Percentiles rank a stretch among this genome's conserved stretches.
These are phyloP conservation scores for Nomada fucata DNA, from an alignment of 2,888 invertebrate species.

Conservation along the genomic window DNA sequence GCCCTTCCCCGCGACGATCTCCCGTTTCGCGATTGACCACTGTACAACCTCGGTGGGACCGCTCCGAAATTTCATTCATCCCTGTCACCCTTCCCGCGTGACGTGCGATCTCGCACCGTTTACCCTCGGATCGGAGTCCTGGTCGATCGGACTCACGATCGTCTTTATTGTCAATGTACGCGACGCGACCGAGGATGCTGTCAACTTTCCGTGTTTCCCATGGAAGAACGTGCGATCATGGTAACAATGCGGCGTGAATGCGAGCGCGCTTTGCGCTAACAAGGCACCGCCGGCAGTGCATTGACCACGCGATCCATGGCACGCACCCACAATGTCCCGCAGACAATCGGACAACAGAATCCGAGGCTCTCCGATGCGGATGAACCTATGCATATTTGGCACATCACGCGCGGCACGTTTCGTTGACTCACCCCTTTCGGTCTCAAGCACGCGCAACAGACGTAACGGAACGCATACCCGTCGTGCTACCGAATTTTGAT, in stretches of 20 bases:
- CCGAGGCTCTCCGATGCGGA: slow-evolving; percentile 48
- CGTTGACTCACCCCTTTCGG: slow-evolving; percentile 59
- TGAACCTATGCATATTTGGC: slow-evolving; percentile 63
- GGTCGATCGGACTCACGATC: no score
- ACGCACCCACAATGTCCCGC: slow-evolving; percentile 42
- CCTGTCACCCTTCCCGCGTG: no score
- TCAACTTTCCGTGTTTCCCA: no score
- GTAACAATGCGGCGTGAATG: neutral
- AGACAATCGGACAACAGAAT: slow-evolving; percentile 44
- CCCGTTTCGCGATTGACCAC: neutral
- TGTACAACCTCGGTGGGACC: neutral
- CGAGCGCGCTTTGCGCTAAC: slow-evolving; percentile 10
- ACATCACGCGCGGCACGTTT: slow-evolving; percentile 62
- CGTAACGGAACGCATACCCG: slow-evolving; percentile 57
- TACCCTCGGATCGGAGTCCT: no score
- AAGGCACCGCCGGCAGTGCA: neutral
- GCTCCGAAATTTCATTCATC: no score
- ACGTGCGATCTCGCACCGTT: no score
- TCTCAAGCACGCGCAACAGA: slow-evolving; percentile 50
- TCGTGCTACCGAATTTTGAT: slow-evolving; percentile 49
- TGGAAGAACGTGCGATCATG: neutral
- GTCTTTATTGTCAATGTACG: no score
- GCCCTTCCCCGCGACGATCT: neutral
- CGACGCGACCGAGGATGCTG: no score
- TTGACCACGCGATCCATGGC: slow-evolving; percentile 39